phyloP scores from a whole-genome alignment of 2,888 invertebrate species.

The Leucoma salicis region DNA sequence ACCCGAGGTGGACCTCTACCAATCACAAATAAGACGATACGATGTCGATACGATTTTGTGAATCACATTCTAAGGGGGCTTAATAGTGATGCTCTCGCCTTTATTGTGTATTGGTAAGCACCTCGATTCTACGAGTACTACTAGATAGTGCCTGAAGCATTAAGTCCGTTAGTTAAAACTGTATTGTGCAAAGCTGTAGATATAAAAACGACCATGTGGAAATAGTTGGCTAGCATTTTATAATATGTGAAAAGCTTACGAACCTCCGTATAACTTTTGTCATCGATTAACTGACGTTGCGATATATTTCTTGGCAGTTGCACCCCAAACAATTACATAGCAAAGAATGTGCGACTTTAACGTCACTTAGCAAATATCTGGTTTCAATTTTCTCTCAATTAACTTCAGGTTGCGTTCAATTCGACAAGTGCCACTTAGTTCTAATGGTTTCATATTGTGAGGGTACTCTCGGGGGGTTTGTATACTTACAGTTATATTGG shows the following conservation, averaged over 20 bases:
- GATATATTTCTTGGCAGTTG: constrained; percentile 9
- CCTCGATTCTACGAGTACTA: too few species aligned
- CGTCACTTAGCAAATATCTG: constrained; percentile 51
- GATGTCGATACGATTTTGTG: too few species aligned
- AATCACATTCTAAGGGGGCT: too few species aligned
- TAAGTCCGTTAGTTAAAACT: too few species aligned
- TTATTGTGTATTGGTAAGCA: too few species aligned
- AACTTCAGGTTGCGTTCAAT: constrained; percentile 64
- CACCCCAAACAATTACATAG: constrained; percentile 25
- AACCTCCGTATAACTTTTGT: constrained; percentile 11
- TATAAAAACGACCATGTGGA: too few species aligned
- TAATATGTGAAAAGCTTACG: constrained; percentile 3
- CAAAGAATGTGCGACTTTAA: constrained; percentile 35
- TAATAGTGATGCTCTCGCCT: too few species aligned
- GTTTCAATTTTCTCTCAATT: constrained; percentile 68
- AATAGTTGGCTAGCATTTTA: too few species aligned
- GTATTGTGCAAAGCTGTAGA: too few species aligned
- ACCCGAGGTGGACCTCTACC: too few species aligned
- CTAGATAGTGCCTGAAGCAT: too few species aligned
- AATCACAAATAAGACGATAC: too few species aligned
- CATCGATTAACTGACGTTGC: constrained; percentile 9
- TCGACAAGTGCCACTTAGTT: constrained; percentile 62
- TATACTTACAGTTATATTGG: constrained; percentile 40
- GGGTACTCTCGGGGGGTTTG: constrained; percentile 33
- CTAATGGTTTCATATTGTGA: constrained; percentile 56